Evolutionary conservation across 2,113 vertebrate genomes (phyloP).

Genomic region (Garra rufa): DNA sequence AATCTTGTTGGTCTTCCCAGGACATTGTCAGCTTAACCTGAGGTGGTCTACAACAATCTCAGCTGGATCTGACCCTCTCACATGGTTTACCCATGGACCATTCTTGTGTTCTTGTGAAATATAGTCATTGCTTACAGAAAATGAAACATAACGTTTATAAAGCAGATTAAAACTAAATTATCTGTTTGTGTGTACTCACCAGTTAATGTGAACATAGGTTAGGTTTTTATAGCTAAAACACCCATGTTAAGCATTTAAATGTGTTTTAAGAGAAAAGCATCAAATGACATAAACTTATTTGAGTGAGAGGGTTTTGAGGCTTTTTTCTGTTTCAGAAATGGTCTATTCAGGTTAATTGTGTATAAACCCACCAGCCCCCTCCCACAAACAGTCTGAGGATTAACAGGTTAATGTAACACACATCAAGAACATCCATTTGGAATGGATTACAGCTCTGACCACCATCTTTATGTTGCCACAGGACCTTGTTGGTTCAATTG

Average conservation of each 20-base stretch:
- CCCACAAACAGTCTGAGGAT: conserved; percentile 63
- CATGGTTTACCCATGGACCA: conserved; percentile 16
- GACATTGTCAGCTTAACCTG: conserved; percentile 74
- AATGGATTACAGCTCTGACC: conserved; percentile 57
- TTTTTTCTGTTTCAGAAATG: conserved; percentile 12
- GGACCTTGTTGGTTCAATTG: conserved; percentile 14
- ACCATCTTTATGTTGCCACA: conserved; percentile 39
- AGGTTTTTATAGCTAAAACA: not conserved
- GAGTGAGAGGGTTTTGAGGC: not conserved
- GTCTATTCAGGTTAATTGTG: conserved; percentile 70
- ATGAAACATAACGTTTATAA: not conserved
- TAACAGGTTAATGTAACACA: conserved; percentile 70
- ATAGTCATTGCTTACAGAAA: not conserved
- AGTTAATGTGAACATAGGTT: not conserved
- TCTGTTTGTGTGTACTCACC: not conserved
- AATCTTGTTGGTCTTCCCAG: conserved; percentile 72
- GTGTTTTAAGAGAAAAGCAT: conserved; percentile 2
- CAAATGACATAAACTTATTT: not conserved
- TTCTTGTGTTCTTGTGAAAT: not conserved
- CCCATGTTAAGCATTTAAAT: not conserved
- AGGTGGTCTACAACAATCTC: conserved; percentile 72
- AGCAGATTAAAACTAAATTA: too few species aligned
- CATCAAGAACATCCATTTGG: conserved; percentile 53
- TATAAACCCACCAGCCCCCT: conserved; percentile 59
- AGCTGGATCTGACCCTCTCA: conserved; percentile 56